A percentile compares a stretch with the other conserved stretches of the same genome.
Evolutionary conservation across 2,113 vertebrate genomes (phyloP).

Genomic region (Pollachius pollachius): DNA sequence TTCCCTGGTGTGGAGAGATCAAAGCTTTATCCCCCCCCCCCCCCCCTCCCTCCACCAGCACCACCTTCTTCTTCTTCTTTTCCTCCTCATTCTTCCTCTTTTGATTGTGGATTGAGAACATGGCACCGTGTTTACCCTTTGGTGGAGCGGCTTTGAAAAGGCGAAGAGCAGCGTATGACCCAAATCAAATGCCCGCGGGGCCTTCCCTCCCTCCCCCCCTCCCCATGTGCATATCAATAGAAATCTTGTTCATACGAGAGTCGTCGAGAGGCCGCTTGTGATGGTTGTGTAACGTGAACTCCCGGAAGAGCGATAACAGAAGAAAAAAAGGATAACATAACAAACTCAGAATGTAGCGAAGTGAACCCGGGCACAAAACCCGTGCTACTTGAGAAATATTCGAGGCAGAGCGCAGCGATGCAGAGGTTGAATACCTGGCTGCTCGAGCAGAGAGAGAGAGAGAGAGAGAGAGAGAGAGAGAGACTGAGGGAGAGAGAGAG

Average conservation of each 20-base stretch:
- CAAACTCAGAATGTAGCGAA: too few species aligned
- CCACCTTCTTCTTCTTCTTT: too few species aligned
- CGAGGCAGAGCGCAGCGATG: too few species aligned
- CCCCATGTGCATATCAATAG: slow-evolving; percentile 12
- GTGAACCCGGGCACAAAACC: too few species aligned
- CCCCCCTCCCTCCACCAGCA: too few species aligned
- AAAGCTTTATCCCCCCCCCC: slow-evolving; percentile 39
- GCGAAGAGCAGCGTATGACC: slow-evolving; percentile 32
- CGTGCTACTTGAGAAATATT: too few species aligned
- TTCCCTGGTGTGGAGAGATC: slow-evolving; percentile 41
- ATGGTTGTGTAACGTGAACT: too few species aligned
- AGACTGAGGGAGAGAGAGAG: too few species aligned
- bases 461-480: too few species aligned
- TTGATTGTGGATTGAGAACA: slow-evolving; percentile 26
- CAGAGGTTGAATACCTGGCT: too few species aligned
- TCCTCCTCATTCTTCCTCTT: not conserved
- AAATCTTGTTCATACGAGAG: slow-evolving; percentile 20
- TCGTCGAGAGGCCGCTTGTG: not conserved
- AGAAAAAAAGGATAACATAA: not conserved
- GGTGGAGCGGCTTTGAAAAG: slow-evolving; percentile 17
- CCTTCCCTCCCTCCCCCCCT: slow-evolving; percentile 5
- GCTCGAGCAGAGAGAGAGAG: too few species aligned
- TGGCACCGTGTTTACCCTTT: slow-evolving; percentile 31
- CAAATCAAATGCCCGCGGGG: slow-evolving; percentile 19
- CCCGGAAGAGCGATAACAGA: too few species aligned